These are phyloP conservation scores for Drosophila cardini DNA, from an alignment of 1,140 invertebrate species.

Conservation along the genomic window DNA sequence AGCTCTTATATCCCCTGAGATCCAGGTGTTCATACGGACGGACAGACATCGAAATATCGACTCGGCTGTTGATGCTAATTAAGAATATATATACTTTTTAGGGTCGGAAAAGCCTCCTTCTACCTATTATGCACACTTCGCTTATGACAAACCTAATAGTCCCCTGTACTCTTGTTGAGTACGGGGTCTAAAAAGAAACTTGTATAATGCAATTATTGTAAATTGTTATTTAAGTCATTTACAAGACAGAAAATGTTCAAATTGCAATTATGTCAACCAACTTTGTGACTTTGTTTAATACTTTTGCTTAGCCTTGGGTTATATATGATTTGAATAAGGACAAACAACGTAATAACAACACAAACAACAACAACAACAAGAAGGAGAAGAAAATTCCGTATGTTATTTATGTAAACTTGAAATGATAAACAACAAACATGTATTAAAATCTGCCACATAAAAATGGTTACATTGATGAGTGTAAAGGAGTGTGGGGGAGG, in stretches of 20 bases:
- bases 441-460: constrained; percentile 68
- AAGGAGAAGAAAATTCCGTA: constrained; percentile 1
- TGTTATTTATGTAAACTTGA: constrained; percentile 52
- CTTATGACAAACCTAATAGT: too few species aligned
- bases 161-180: too few species aligned
- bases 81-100: too few species aligned
- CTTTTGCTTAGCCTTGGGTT: constrained; percentile 20
- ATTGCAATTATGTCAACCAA: constrained; percentile 28
- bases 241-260: constrained; percentile 13
- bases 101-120: too few species aligned
- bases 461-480: constrained; percentile 53
- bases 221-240: not conserved
- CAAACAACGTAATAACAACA: constrained; percentile 7
- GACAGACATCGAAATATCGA: too few species aligned
- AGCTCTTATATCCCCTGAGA: too few species aligned
- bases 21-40: too few species aligned
- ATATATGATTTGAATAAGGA: constrained; percentile 24
- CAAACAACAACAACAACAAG: constrained; percentile 5
- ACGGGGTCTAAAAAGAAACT: not conserved
- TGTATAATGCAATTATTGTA: constrained; percentile 7
- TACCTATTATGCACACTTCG: too few species aligned
- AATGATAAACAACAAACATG: constrained; percentile 73
- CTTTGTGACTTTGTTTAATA: constrained; percentile 31
- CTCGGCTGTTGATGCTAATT: too few species aligned
- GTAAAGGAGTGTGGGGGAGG: not conserved